A percentile compares a stretch with the other conserved stretches of the same genome.
phyloP scores from a whole-genome alignment of 2,797 vertebrate species.

The Bradypus variegatus region DNA sequence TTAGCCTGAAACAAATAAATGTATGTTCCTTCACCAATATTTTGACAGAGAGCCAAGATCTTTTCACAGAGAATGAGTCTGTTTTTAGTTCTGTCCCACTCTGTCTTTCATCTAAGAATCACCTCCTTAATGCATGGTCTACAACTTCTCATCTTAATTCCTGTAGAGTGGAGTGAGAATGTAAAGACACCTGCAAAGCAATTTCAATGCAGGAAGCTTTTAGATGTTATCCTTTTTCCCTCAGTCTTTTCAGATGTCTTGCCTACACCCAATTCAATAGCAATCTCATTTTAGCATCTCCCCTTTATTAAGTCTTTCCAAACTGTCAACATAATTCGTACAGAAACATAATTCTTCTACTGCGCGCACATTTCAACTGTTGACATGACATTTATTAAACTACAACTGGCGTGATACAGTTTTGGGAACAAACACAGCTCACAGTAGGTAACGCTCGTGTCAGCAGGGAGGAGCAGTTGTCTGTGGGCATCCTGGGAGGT shows the following conservation, averaged over 20 bases:
- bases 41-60: background rate
- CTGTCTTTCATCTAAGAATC: background rate
- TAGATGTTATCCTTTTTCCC: background rate
- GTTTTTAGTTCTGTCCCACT: background rate
- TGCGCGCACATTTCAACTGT: background rate
- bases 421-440: background rate
- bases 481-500: too few relatives aligned
- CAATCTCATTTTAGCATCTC: background rate
- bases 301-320: background rate
- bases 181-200: background rate
- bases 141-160: background rate
- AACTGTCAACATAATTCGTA: background rate
- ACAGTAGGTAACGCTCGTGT: background rate
- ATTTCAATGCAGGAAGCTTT: background rate
- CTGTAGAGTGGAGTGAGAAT: background rate
- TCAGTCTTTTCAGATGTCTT: background rate
- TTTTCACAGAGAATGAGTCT: background rate
- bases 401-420: background rate
- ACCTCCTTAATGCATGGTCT: background rate
- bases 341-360: background rate
- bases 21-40: background rate
- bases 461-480: background rate
- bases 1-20: background rate
- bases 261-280: background rate
- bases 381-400: background rate